phyloP scores from a whole-genome alignment of 2,113 vertebrate species.

The Atlantisia rogersi region DNA sequence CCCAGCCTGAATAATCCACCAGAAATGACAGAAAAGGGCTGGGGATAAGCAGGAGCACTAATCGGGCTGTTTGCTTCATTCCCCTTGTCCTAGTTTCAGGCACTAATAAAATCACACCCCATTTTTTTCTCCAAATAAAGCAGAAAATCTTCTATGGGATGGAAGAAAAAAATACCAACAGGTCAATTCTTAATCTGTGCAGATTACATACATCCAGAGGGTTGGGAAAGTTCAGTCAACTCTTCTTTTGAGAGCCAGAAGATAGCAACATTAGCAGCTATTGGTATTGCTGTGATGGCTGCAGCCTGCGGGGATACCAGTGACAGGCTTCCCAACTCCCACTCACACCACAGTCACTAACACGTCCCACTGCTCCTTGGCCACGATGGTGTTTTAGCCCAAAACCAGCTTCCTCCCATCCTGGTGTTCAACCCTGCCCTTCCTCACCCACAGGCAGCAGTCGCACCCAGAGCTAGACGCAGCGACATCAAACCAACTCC shows the following conservation, averaged over 20 bases:
- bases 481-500: neutral
- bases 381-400: neutral
- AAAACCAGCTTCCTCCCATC: neutral
- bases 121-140: slow-evolving; percentile 13
- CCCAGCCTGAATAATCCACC: slow-evolving; percentile 22
- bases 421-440: neutral
- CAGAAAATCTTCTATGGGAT: neutral
- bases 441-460: neutral
- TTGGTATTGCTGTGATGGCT: neutral
- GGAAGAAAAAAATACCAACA: neutral
- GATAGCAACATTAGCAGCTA: neutral
- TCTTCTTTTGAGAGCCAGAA: neutral
- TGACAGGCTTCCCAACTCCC: neutral
- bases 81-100: slow-evolving; percentile 24
- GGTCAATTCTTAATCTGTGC: slow-evolving; percentile 8
- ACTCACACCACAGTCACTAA: rapidly evolving
- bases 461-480: rapidly evolving
- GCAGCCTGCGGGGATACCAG: neutral
- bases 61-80: neutral
- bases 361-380: neutral
- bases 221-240: neutral
- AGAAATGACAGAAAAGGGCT: slow-evolving; percentile 38
- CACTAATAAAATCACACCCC: slow-evolving; percentile 2
- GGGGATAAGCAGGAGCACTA: slow-evolving; percentile 18
- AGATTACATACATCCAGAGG: neutral